A percentile compares a stretch with the other conserved stretches of the same genome.
These are phyloP conservation scores for Fissipunctia ypsillon DNA, from an alignment of 2,888 invertebrate species.

Conservation along the genomic window DNA sequence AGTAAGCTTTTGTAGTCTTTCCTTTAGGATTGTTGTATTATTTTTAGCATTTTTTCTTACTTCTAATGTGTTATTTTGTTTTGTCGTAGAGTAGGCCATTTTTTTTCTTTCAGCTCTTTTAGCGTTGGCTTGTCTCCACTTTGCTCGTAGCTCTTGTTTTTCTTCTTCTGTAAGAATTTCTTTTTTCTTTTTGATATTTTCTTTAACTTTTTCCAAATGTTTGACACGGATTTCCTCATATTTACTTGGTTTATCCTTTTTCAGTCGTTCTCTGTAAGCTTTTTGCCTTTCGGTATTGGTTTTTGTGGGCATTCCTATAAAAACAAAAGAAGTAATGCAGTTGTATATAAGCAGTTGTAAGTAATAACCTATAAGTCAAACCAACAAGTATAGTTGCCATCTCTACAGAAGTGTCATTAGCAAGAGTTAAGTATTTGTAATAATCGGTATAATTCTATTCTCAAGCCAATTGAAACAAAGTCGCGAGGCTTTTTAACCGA, in stretches of 20 bases:
- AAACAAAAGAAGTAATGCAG: background rate
- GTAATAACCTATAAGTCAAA: too few relatives aligned
- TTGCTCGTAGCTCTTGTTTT: conserved; percentile 40
- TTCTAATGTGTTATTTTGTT: background rate
- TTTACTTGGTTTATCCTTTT: conserved; percentile 6
- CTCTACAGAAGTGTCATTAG: too few relatives aligned
- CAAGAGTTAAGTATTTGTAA: too few relatives aligned
- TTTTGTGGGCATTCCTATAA: conserved; percentile 1
- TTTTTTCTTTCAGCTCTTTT: conserved; percentile 8
- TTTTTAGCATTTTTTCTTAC: background rate
- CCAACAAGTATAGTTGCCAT: too few relatives aligned
- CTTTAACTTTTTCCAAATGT: conserved; percentile 16
- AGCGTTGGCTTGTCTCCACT: conserved; percentile 5
- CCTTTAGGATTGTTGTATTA: background rate
- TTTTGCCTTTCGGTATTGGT: conserved; percentile 14
- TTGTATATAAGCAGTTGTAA: too few relatives aligned
- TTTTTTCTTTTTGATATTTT: conserved; percentile 47
- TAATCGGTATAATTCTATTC: too few relatives aligned
- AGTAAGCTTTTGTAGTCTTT: conserved; percentile 4
- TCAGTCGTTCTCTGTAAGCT: background rate
- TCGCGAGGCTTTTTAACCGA: too few relatives aligned
- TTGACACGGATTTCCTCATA: conserved; percentile 9
- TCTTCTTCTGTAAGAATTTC: conserved; percentile 43
- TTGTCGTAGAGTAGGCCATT: background rate
- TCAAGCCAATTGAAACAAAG: too few relatives aligned